These are phyloP conservation scores for Hassar affinis DNA, from an alignment of 2,113 vertebrate genomes.

Conservation along the genomic window DNA sequence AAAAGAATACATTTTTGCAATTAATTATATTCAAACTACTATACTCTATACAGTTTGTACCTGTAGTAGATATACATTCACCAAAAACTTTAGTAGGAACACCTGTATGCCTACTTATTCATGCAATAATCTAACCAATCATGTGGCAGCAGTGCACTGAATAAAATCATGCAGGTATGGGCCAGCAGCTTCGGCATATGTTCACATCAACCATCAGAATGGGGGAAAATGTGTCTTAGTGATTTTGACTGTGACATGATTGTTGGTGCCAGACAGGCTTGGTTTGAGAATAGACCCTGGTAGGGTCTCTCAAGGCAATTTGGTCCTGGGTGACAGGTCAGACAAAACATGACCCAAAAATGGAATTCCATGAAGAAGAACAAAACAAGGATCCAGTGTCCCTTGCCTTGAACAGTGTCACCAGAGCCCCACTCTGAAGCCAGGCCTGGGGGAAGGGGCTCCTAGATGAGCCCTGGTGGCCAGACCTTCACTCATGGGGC, in stretches of 20 bases:
- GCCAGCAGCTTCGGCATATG: neutral
- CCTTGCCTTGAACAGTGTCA: too few species aligned
- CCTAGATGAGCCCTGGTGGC: too few species aligned
- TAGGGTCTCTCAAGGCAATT: too few species aligned
- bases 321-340: too few species aligned
- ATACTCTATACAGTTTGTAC: neutral
- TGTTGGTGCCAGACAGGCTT: neutral
- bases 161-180: neutral
- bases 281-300: too few species aligned
- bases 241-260: neutral
- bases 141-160: neutral
- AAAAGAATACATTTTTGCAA: neutral
- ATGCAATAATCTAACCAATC: neutral
- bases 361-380: too few species aligned
- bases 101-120: neutral
- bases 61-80: neutral
- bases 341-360: too few species aligned
- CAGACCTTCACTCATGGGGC: too few species aligned
- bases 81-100: neutral
- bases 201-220: neutral
- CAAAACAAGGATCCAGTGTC: too few species aligned
- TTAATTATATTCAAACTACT: neutral
- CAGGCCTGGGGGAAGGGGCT: too few species aligned
- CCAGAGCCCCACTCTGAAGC: too few species aligned
- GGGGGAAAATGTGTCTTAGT: neutral